Percentiles rank a stretch among this genome's conserved stretches.
phyloP scores from a whole-genome alignment of 2,797 vertebrate species.

The Sorex maritimensis region DNA sequence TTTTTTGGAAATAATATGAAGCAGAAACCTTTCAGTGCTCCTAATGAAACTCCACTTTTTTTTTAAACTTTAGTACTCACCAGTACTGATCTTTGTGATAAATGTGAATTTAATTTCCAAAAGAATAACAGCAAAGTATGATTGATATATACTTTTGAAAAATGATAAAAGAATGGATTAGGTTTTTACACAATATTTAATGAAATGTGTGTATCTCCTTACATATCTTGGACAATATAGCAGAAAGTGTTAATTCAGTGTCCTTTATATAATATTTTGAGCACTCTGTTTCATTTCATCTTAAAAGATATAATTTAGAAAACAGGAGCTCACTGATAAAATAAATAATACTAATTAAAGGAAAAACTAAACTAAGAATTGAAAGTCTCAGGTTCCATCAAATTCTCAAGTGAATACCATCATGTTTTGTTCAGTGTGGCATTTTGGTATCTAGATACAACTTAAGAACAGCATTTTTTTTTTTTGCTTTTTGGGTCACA shows the following conservation, averaged over 20 bases:
- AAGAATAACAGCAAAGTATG: neutral
- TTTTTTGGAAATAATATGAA: neutral
- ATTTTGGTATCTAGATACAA: slow-evolving; percentile 12
- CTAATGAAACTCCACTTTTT: neutral
- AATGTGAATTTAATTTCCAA: slow-evolving; percentile 7
- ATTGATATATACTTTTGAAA: neutral
- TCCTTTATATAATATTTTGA: neutral
- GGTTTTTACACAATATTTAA: slow-evolving; percentile 1
- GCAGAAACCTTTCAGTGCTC: neutral
- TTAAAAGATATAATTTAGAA: neutral
- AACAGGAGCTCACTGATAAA: neutral
- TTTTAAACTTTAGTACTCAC: neutral
- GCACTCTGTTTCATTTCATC: neutral
- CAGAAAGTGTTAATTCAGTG: slow-evolving; percentile 14
- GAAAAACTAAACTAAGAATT: slow-evolving; percentile 4
- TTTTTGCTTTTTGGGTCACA: too few species aligned
- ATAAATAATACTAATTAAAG: slow-evolving; percentile 25
- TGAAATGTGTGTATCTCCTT: neutral
- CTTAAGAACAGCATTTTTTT: slow-evolving; percentile 11
- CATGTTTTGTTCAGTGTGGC: neutral
- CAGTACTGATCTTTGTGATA: neutral
- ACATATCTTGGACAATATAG: neutral
- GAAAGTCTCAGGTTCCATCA: neutral
- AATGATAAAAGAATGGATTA: neutral
- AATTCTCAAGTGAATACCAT: neutral